phyloP scores from a whole-genome alignment of 2,888 invertebrate species.

The Disparrhopalites patrizii region DNA sequence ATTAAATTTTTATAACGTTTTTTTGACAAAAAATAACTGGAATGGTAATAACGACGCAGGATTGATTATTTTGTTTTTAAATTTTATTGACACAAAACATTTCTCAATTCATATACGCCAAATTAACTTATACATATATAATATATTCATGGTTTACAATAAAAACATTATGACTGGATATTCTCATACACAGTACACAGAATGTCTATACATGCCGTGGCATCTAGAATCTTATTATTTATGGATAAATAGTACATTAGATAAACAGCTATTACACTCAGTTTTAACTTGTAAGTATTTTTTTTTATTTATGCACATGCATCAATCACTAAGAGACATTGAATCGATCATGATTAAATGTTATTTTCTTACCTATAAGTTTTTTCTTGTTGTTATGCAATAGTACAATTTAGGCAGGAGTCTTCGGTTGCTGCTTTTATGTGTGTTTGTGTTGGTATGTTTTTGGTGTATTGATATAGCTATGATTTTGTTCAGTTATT shows the following conservation, averaged over 20 bases:
- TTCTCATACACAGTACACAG: constrained; percentile 27
- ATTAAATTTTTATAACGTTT: constrained; percentile 23
- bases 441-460: no score
- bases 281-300: constrained; percentile 3
- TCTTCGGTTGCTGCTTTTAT: constrained; percentile 10
- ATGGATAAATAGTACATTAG: constrained; percentile 9
- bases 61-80: constrained; percentile 20
- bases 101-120: constrained; percentile 25
- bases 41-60: constrained; percentile 6
- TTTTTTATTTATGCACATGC: not conserved
- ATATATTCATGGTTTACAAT: constrained; percentile 25
- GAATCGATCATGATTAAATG: not conserved
- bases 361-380: not conserved
- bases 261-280: not conserved
- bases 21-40: constrained; percentile 15
- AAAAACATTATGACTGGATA: constrained; percentile 29
- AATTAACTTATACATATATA: constrained; percentile 18
- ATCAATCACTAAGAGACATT: constrained; percentile 1
- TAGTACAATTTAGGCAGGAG: constrained; percentile 17
- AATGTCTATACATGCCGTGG: constrained; percentile 20
- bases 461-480: no score
- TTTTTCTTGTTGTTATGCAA: no score
- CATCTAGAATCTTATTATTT: constrained; percentile 2
- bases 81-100: constrained; percentile 25
- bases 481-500: no score